Base-by-base conservation (phyloP, 2,888 invertebrate genomes). In the Eupithecia tripunctaria region DNA sequence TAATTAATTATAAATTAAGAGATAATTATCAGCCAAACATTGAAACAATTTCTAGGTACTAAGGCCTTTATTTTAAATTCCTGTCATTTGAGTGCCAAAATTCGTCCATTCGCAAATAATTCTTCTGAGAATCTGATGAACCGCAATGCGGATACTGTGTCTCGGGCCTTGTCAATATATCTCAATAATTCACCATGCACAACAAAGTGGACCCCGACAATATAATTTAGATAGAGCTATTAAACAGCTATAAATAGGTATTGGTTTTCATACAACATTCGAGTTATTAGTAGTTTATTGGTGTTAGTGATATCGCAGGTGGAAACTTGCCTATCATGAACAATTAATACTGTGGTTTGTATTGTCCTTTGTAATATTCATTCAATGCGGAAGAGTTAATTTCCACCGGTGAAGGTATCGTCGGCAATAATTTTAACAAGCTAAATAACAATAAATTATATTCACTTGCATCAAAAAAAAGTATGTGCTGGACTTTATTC, bases 131-230 rank as follows among this genome's bases (percentile, higher is more conserved):
- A 68, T 41, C 38, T 75, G 74, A 79, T 78, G 70, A 75, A 73
- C 83, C 82, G 85, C 84, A 86, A 73, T 85, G 85, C 84, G 84
- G 83, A 82, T 82, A 81, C 74, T 74, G 73, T 74, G 66, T 70
- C 73, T 78, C 74, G 66, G 74, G 74, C 74, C 81, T 79, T 85
- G 86, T 88, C 89, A 88, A 86, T 87, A 84, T 79, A 77, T 82
- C 82, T 86, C 84, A 85, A 89, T 89, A 88, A 89, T 87, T 89
- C 85, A 89, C 85, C 83, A 85, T 78, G 75, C 70, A 75, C 78
- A 82, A 81, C 83, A 82, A 82, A 83, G 82, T 82, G 85, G 81
- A 80, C 80, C 80, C 80, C 79, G 73, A 81, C 82, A 82, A 83
- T 85, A 84, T 84, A 85, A 83, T 83, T 83, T 80, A 82, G 81